phyloP scores from a whole-genome alignment of 2,797 vertebrate species.

The Semaprochilodus insignis region DNA sequence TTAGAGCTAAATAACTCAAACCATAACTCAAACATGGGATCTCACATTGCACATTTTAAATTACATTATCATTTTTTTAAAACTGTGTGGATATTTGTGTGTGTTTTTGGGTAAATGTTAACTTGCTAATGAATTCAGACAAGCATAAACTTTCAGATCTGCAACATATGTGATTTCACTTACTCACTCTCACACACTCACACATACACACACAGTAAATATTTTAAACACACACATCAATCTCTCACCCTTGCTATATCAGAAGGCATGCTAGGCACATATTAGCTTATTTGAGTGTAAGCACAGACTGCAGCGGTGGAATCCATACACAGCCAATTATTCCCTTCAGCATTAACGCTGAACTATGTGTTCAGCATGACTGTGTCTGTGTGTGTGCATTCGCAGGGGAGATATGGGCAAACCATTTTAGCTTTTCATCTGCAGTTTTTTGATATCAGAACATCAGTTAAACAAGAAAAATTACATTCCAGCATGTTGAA shows the following conservation, averaged over 20 bases:
- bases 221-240: conserved; percentile 45
- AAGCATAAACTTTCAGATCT: not conserved
- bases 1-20: too few species aligned
- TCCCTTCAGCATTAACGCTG: conserved; percentile 56
- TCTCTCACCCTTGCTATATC: not conserved
- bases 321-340: conserved; percentile 71
- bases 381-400: not conserved
- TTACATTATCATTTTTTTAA: too few species aligned
- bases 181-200: not conserved
- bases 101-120: not conserved
- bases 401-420: not conserved
- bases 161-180: not conserved
- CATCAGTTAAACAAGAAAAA: not conserved
- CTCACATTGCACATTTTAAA: too few species aligned
- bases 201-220: conserved; percentile 29
- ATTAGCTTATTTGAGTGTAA: conserved; percentile 62
- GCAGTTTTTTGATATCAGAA: not conserved
- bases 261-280: conserved; percentile 59
- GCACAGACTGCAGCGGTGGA: conserved; percentile 55
- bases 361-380: not conserved
- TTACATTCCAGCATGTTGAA: not conserved
- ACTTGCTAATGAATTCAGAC: not conserved
- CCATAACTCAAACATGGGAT: too few species aligned
- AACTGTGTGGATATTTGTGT: not conserved
- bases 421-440: not conserved